These are phyloP conservation scores for Callipepla californica DNA, from an alignment of 2,113 vertebrate genomes.

Conservation along the genomic window DNA sequence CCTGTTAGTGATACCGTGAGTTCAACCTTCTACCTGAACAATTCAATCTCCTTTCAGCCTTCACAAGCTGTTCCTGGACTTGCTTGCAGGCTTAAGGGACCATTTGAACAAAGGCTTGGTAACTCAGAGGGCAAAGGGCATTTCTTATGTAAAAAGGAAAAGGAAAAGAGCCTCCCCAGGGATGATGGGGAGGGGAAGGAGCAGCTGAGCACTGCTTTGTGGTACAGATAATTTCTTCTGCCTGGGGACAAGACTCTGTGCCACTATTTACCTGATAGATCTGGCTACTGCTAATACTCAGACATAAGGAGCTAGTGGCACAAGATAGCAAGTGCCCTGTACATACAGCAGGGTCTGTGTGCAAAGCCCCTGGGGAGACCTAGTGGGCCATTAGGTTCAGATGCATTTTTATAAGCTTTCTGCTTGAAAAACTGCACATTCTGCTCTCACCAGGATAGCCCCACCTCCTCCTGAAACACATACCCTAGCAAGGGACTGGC, in stretches of 20 bases:
- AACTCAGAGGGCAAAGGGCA: neutral
- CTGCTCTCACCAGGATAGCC: neutral
- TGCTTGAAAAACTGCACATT: neutral
- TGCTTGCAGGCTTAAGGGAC: slow-evolving; percentile 6
- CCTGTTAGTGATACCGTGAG: slow-evolving; percentile 9
- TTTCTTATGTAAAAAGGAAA: neutral
- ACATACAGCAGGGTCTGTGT: neutral
- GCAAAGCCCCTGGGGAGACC: neutral
- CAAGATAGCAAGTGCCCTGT: neutral
- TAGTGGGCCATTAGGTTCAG: neutral
- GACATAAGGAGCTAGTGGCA: neutral
- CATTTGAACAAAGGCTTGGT: neutral
- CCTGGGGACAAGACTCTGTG: neutral
- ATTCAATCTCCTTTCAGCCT: neutral
- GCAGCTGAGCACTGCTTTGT: neutral
- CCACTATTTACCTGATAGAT: neutral
- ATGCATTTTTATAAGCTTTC: neutral
- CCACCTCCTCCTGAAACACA: neutral
- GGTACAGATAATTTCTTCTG: neutral
- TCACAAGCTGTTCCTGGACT: neutral
- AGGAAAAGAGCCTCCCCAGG: neutral
- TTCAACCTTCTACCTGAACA: slow-evolving; percentile 1
- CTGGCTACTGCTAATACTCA: neutral
- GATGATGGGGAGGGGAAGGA: neutral
- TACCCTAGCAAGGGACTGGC: neutral